phyloP scores from a whole-genome alignment of 2,113 vertebrate species.

The Gavialis gangeticus region DNA sequence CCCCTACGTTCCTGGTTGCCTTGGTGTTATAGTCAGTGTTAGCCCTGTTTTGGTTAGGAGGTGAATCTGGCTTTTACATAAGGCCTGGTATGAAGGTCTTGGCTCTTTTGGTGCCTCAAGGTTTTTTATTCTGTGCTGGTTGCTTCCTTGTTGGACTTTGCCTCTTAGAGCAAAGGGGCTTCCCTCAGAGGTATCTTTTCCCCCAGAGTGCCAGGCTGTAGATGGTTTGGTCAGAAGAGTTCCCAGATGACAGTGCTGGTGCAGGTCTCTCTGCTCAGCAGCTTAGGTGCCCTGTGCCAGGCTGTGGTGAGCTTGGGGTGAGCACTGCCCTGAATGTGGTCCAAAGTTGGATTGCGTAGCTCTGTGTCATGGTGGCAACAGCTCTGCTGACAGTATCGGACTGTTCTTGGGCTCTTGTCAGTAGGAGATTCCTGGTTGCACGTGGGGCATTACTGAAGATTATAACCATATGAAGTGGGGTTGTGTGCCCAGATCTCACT shows the following conservation, averaged over 20 bases:
- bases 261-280: no score
- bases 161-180: neutral
- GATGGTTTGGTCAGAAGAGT: neutral
- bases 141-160: neutral
- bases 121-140: neutral
- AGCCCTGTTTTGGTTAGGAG: neutral
- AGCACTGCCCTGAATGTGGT: neutral
- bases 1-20: accelerated
- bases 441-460: neutral
- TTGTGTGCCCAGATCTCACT: no score
- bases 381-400: neutral
- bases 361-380: neutral
- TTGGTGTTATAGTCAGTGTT: accelerated
- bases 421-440: neutral
- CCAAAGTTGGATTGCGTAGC: neutral
- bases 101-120: neutral
- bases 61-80: neutral
- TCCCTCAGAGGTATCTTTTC: neutral
- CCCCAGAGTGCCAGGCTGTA: neutral
- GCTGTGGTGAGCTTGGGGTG: no score
- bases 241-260: no score
- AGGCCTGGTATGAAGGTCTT: neutral
- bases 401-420: neutral
- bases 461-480: no score
- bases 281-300: no score